phyloP scores from a whole-genome alignment of 2,797 vertebrate species.

The Xenopus petersii region DNA sequence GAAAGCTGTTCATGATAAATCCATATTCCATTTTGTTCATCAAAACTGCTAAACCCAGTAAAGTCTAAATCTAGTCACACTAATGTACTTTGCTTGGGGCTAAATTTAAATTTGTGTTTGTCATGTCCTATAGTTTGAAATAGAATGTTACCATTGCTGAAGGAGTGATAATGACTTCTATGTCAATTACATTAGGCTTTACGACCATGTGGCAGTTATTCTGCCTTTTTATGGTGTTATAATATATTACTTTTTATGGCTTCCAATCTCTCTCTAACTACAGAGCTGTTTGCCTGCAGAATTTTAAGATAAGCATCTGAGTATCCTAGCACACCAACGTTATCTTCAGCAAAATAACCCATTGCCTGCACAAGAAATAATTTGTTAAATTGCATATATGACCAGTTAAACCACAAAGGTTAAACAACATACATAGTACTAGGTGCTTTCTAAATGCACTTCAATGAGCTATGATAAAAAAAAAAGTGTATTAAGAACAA shows the following conservation, averaged over 20 bases:
- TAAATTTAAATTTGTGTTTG: conserved; percentile 47
- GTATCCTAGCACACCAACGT: background rate
- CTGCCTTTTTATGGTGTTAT: conserved; percentile 53
- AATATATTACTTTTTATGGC: conserved; percentile 54
- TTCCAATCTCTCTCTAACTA: conserved; percentile 50
- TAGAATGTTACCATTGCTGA: conserved; percentile 34
- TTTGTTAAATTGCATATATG: background rate
- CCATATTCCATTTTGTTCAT: background rate
- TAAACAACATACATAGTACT: too few species aligned
- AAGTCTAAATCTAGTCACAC: background rate
- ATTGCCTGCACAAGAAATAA: background rate
- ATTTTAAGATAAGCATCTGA: conserved; percentile 43
- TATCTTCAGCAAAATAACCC: conserved; percentile 16
- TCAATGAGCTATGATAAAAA: too few species aligned
- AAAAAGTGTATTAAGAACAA: too few species aligned
- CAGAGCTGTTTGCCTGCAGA: conserved; percentile 26
- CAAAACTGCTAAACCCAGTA: background rate
- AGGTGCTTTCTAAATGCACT: too few species aligned
- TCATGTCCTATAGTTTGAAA: conserved; percentile 13
- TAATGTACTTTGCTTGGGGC: background rate
- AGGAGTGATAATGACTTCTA: conserved; percentile 35
- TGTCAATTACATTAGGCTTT: conserved; percentile 52
- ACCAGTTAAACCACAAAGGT: background rate
- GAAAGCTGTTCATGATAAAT: background rate
- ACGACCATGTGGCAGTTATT: conserved; percentile 56